phyloP scores from a whole-genome alignment of 2,113 vertebrate genomes.

The Budorcas taxicolor region DNA sequence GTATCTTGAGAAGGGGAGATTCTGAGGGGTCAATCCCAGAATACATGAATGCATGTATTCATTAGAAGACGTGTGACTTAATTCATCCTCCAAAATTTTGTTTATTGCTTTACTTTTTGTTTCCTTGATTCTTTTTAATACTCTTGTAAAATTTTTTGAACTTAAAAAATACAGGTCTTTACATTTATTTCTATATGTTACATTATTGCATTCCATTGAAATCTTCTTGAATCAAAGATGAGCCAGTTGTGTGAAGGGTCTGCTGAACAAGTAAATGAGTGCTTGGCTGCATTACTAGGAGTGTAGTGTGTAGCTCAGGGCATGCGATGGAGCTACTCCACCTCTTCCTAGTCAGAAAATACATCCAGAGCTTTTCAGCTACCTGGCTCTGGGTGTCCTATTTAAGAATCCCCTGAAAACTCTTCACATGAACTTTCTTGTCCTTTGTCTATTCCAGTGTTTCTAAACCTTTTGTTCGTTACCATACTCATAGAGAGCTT shows the following conservation, averaged over 20 bases:
- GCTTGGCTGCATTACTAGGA: not conserved
- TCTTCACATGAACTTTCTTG: not conserved
- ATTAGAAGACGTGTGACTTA: not conserved
- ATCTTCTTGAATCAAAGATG: not conserved
- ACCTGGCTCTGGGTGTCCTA: not conserved
- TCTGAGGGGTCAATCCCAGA: not conserved
- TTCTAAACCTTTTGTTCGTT: not conserved
- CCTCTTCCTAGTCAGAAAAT: not conserved
- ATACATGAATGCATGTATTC: not conserved
- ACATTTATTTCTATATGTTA: not conserved
- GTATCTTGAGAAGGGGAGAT: not conserved
- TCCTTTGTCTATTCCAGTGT: not conserved
- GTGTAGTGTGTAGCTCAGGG: not conserved
- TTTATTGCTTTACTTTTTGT: not conserved
- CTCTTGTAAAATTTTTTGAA: not conserved
- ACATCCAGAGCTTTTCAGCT: not conserved
- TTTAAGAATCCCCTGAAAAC: not conserved
- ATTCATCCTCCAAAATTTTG: not conserved
- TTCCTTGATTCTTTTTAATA: not conserved
- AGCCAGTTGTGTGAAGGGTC: not conserved
- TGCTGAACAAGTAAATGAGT: not conserved
- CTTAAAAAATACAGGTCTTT: not conserved
- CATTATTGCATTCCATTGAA: not conserved
- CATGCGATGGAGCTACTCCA: not conserved
- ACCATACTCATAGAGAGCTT: not conserved